A percentile compares a stretch with the other conserved stretches of the same genome.
phyloP scores from a whole-genome alignment of 2,888 invertebrate genomes.

The Napeogenes sylphis region DNA sequence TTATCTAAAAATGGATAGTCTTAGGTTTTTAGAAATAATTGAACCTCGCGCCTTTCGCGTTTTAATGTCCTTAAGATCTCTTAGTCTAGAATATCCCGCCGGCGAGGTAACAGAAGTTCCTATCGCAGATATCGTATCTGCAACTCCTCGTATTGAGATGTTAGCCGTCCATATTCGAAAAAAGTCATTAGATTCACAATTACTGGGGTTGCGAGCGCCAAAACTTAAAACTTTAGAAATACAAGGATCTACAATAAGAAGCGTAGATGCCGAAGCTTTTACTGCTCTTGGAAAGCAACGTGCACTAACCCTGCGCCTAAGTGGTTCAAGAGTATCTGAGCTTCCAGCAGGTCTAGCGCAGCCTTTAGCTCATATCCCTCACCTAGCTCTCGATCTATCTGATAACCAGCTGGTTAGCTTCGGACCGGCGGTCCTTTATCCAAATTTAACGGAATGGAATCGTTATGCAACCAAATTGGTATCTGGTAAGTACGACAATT shows the following conservation, averaged over 20 bases:
- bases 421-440: constrained; percentile 86
- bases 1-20: constrained; percentile 81
- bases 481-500: constrained; percentile 75
- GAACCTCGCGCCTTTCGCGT: constrained; percentile 83
- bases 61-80: constrained; percentile 80
- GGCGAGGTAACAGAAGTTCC: constrained; percentile 76
- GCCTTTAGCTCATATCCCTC: constrained; percentile 83
- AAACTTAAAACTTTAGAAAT: constrained; percentile 86
- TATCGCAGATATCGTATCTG: constrained; percentile 40
- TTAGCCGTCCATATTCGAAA: constrained; percentile 80
- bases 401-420: constrained; percentile 85
- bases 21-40: constrained; percentile 81
- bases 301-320: constrained; percentile 82
- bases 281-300: constrained; percentile 82
- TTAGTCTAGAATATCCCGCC: constrained; percentile 81
- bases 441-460: constrained; percentile 88
- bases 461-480: constrained; percentile 88
- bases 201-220: constrained; percentile 82
- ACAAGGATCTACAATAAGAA: constrained; percentile 83
- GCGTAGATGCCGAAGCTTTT: constrained; percentile 83
- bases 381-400: constrained; percentile 86
- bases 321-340: constrained; percentile 83
- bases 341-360: constrained; percentile 85
- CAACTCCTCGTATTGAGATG: constrained; percentile 44
- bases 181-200: constrained; percentile 81